These are phyloP conservation scores for Phengaris arion DNA, from an alignment of 2,888 invertebrate genomes.

Conservation along the genomic window DNA sequence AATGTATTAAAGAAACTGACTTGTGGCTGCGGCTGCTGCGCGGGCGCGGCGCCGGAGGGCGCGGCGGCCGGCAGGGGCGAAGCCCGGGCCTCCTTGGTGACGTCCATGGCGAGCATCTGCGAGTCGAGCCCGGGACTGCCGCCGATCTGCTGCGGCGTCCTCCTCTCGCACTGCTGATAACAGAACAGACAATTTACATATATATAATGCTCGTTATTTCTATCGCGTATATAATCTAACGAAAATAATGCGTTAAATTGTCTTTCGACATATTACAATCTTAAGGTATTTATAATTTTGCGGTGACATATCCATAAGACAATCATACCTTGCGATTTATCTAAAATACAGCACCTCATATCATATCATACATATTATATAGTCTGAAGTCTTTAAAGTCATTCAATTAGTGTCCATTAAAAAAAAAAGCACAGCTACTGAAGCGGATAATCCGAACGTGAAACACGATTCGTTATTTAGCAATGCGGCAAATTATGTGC, in stretches of 20 bases:
- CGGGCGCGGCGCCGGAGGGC: conserved; percentile 49
- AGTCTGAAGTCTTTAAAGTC: conserved; percentile 13
- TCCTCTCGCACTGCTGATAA: conserved; percentile 70
- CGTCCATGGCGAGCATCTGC: conserved; percentile 91
- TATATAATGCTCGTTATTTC: not conserved
- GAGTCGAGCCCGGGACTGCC: conserved; percentile 65
- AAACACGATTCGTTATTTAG: conserved; percentile 64
- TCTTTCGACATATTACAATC: no score
- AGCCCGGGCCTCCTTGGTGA: conserved; percentile 84
- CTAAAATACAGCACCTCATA: no score
- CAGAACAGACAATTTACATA: conserved; percentile 3
- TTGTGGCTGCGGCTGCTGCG: conserved; percentile 63
- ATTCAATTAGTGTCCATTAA: conserved; percentile 35
- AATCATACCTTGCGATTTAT: no score
- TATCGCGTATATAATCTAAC: no score
- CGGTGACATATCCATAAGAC: no score
- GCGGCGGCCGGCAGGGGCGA: conserved; percentile 65
- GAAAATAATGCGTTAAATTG: no score
- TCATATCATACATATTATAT: no score
- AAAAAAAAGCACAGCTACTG: conserved; percentile 74
- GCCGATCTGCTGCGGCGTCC: conserved; percentile 71
- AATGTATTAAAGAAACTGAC: conserved; percentile 40
- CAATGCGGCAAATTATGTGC: conserved; percentile 56
- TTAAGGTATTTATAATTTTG: no score
- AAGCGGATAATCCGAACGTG: conserved; percentile 75